Percentiles rank a stretch among this genome's conserved stretches.
These are phyloP conservation scores for Lindbergichthys nudifrons DNA, from an alignment of 2,797 vertebrate genomes.

Conservation along the genomic window DNA sequence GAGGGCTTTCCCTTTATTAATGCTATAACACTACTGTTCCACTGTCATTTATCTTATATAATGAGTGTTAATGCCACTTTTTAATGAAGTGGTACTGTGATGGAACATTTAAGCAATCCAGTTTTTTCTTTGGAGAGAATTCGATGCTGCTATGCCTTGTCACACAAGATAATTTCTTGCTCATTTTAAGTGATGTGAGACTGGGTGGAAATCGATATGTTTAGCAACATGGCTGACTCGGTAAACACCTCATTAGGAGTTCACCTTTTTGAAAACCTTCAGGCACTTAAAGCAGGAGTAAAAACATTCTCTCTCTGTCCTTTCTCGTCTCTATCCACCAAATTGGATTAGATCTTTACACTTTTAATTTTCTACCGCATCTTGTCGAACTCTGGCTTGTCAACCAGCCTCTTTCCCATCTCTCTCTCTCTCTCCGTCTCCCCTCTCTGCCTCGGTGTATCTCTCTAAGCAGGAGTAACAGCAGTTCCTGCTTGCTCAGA, in stretches of 20 bases:
- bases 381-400: conserved; percentile 27
- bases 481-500: conserved; percentile 46
- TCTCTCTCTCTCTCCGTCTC: neutral
- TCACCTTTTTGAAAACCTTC: conserved; percentile 65
- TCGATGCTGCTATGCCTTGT: conserved; percentile 23
- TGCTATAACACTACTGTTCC: neutral
- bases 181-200: conserved; percentile 55
- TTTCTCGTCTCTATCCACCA: conserved; percentile 20
- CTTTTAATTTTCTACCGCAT: conserved; percentile 19
- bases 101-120: conserved; percentile 2
- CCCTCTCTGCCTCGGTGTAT: conserved; percentile 15
- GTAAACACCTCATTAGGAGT: conserved; percentile 71
- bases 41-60: neutral
- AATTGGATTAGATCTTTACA: conserved; percentile 9
- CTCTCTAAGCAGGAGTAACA: conserved; percentile 40
- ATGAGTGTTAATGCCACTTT: neutral
- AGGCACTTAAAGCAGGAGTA: conserved; percentile 35
- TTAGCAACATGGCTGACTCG: conserved; percentile 64
- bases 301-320: conserved; percentile 33
- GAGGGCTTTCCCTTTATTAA: neutral
- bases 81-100: neutral
- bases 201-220: conserved; percentile 59
- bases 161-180: conserved; percentile 40
- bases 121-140: conserved; percentile 11
- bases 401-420: conserved; percentile 17